A percentile compares a stretch with the other conserved stretches of the same genome.
These are phyloP conservation scores for Brachionus asplanchnoidis DNA, from an alignment of 1,140 invertebrate species.

Conservation along the genomic window DNA sequence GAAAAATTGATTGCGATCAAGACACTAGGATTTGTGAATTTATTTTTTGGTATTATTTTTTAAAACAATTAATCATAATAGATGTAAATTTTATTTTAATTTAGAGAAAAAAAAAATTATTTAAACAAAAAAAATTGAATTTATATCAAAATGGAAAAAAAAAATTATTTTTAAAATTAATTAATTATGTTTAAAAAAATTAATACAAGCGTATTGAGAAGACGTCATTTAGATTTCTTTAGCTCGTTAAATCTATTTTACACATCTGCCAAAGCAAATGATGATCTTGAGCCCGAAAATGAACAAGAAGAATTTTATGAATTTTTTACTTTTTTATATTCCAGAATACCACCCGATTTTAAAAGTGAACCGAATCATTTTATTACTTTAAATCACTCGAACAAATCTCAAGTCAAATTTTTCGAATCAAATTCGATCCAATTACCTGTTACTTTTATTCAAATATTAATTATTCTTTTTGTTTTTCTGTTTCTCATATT, in stretches of 20 bases:
- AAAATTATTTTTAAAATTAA: not conserved
- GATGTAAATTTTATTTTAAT: no score
- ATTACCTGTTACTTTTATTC: not conserved
- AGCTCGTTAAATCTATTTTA: not conserved
- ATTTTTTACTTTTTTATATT: not conserved
- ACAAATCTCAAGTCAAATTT: not conserved
- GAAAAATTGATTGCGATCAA: no score
- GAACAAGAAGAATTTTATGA: not conserved
- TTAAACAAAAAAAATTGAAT: no score
- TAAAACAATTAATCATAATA: no score
- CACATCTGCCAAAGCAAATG: not conserved
- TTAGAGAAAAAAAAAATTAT: no score
- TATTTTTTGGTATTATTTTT: no score
- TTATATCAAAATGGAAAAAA: not conserved
- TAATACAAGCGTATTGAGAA: not conserved
- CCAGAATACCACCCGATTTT: not conserved
- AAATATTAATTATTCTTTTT: not conserved
- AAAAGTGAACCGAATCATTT: not conserved
- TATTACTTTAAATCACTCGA: not conserved
- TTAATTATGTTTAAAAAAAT: not conserved
- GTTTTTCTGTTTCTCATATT: not conserved
- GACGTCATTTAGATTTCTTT: not conserved
- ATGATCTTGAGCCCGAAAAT: not conserved
- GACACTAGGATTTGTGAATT: no score
- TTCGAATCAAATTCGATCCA: not conserved